These are phyloP conservation scores for Hippocampus barbouri DNA, from an alignment of 2,113 vertebrate species.

Conservation along the genomic window DNA sequence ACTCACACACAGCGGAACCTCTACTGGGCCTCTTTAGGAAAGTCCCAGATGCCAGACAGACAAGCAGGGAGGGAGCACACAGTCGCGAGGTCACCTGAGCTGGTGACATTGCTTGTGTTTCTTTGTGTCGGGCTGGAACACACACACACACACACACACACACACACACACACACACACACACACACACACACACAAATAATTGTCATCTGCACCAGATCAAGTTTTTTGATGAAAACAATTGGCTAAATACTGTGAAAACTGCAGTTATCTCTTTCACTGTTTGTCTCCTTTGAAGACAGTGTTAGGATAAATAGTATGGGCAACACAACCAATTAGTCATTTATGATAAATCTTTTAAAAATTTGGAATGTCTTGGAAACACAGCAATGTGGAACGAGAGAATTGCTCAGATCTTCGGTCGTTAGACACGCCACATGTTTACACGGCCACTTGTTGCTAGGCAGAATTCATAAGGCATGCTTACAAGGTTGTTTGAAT, in stretches of 20 bases:
- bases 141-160: background rate
- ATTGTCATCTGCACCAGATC: background rate
- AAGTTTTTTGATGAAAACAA: background rate
- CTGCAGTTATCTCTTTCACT: background rate
- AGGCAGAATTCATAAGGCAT: conserved; percentile 1
- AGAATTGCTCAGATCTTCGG: background rate
- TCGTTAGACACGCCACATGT: background rate
- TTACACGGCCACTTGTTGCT: background rate
- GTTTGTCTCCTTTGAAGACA: background rate
- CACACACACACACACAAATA: background rate
- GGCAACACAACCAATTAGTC: background rate
- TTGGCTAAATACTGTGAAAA: background rate
- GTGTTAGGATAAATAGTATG: background rate
- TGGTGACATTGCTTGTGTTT: conserved; percentile 49
- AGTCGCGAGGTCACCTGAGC: conserved; percentile 62
- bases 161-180: background rate
- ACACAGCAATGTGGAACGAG: background rate
- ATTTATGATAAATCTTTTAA: background rate
- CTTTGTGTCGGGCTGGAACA: conserved; percentile 19
- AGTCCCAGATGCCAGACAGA: conserved; percentile 65
- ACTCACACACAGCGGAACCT: conserved; percentile 39
- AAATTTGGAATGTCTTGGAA: background rate
- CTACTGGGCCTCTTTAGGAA: conserved; percentile 64
- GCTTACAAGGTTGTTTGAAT: background rate
- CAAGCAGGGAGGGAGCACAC: conserved; percentile 41